Evolutionary conservation across 2,113 vertebrate genomes (phyloP).

Genomic region (Micromys minutus): DNA sequence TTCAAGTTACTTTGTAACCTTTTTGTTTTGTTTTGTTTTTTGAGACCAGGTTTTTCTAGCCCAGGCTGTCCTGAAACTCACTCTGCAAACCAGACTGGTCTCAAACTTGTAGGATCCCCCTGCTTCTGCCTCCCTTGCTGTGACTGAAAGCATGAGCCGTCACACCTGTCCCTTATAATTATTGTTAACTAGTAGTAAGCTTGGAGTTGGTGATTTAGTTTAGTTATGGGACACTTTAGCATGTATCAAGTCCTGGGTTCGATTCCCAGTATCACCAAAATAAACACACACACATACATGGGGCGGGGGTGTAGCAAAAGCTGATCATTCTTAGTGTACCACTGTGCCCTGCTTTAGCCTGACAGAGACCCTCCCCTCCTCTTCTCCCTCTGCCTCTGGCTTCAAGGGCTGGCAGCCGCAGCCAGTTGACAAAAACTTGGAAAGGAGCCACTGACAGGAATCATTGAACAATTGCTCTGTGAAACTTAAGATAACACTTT

Average conservation of each 20-base stretch:
- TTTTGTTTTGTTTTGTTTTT: background rate
- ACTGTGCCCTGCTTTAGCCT: constrained; percentile 75
- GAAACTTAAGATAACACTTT: constrained; percentile 94
- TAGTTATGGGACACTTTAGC: background rate
- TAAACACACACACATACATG: background rate
- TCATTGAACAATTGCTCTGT: constrained; percentile 96
- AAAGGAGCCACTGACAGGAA: constrained; percentile 93
- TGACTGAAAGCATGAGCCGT: too few relatives aligned
- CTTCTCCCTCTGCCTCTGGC: constrained; percentile 59
- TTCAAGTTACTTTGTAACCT: background rate
- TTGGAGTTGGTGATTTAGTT: background rate
- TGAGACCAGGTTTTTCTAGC: background rate
- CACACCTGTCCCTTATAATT: background rate
- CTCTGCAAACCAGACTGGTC: background rate
- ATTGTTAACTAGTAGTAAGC: constrained; percentile 15
- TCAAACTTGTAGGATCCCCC: background rate
- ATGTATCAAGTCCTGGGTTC: background rate
- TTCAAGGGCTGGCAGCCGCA: constrained; percentile 83
- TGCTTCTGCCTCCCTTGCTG: background rate
- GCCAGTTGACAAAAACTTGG: constrained; percentile 89
- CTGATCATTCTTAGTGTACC: constrained; percentile 72
- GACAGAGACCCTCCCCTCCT: constrained; percentile 72
- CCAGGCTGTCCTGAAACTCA: background rate
- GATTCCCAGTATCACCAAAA: background rate
- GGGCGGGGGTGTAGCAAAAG: background rate